Evolutionary conservation across 2,797 vertebrate genomes (phyloP).

Genomic region (Chaetophractus vellerosus): DNA sequence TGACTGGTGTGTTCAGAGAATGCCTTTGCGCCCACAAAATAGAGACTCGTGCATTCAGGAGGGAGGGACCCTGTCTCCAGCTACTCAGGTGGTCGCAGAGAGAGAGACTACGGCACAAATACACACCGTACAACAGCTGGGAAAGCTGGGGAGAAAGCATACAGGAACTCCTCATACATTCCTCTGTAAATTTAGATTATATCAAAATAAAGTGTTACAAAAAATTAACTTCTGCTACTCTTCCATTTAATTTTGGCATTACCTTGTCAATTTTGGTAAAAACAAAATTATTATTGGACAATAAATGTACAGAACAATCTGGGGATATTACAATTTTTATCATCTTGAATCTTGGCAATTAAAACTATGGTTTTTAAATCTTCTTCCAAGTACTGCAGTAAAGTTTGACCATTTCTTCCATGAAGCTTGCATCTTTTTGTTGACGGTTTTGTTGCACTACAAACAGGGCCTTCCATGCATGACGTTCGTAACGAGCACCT

Average conservation of each 20-base stretch:
- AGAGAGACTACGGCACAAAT: accelerated
- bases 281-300: neutral
- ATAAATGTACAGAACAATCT: neutral
- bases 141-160: accelerated
- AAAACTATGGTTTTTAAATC: neutral
- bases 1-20: neutral
- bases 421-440: too few relatives aligned
- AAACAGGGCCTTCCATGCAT: neutral
- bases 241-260: neutral
- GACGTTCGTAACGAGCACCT: neutral
- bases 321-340: neutral
- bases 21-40: neutral
- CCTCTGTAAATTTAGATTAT: neutral
- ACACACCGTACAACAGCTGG: accelerated
- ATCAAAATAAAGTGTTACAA: neutral
- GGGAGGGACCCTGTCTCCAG: too few relatives aligned
- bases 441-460: neutral
- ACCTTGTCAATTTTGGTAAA: neutral
- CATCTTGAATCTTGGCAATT: neutral
- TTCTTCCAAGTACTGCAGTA: neutral
- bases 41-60: neutral
- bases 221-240: neutral
- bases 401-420: neutral
- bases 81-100: neutral
- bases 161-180: accelerated